These are phyloP conservation scores for Boulengeromyrus knoepffleri DNA, from an alignment of 2,113 vertebrate species.

Conservation along the genomic window DNA sequence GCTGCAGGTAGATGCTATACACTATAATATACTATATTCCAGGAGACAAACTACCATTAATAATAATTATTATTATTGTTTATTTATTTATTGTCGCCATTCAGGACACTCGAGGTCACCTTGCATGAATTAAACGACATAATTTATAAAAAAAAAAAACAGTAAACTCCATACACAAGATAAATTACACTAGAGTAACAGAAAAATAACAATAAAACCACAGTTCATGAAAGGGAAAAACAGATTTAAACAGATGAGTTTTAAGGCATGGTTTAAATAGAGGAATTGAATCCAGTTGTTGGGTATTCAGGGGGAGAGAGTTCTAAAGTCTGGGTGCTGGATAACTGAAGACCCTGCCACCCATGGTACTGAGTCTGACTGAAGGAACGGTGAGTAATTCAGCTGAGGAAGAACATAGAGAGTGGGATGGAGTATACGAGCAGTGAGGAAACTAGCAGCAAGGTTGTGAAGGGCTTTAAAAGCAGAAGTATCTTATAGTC, in stretches of 20 bases:
- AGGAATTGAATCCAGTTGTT: neutral
- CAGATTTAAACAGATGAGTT: neutral
- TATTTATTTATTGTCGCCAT: neutral
- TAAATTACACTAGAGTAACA: neutral
- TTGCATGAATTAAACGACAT: neutral
- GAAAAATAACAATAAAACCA: neutral
- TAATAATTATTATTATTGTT: neutral
- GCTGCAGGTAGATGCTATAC: neutral
- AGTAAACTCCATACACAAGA: neutral
- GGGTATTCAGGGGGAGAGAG: neutral
- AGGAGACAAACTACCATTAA: neutral
- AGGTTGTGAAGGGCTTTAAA: no score
- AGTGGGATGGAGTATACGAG: neutral
- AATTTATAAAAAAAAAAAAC: neutral
- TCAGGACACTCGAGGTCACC: neutral
- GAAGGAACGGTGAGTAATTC: neutral
- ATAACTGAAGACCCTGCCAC: neutral
- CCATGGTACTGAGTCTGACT: neutral
- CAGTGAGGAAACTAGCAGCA: neutral
- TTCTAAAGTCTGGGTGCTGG: neutral
- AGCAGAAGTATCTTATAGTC: no score
- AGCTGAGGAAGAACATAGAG: neutral
- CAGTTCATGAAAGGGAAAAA: neutral
- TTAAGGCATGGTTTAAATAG: neutral
- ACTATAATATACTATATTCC: neutral